Base-by-base conservation (phyloP, 2,888 invertebrate genomes). In the Drosophila picticornis region DNA sequence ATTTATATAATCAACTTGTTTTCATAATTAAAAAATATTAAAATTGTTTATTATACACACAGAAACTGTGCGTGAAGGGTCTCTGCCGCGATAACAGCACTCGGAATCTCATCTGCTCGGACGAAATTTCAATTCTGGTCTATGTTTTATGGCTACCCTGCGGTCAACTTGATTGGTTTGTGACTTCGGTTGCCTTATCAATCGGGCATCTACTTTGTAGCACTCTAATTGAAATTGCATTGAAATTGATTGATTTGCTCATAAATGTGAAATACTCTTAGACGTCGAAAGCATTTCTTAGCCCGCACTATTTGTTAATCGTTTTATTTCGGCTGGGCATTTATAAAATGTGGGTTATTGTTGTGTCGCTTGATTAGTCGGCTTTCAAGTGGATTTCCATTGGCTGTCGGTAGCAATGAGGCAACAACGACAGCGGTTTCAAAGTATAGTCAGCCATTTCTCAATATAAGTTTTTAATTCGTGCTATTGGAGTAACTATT, bases 1-100 rank as follows among this genome's bases (percentile, higher is more conserved):
- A 91, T 91, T 91, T 91, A 91, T 92, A 90, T 90, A 91, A 91
- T 90, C 84, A 86, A 75, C 79, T 80, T 91, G 91, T 92, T 91
- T 91, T 83, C 76, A 83, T 90, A 91, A 91, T 91, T 91, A 90
- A 91, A 91, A 91, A 87, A 88, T 91, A 88, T 91, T 88, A 83
- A 88, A 88, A 88, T 88, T 84, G 84, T 87, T 83, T 84, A 88
- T 83, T 75, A 76, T 75, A 75, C 62, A 65, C 53, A 73, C 62
- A 50, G 40, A 68, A 58, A 62, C n/a, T 31, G 46, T 10, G 25
- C 52, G 27, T 29, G 7, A 6, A 38, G 29, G 9, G n/a, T 16
- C 29, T 25, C 53, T 9, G 27, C 31, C 4, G 31, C 57, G 77
- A 77, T 72, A 77, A 77, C 53, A 51, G 4, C 51, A 32, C 31